Evolutionary conservation across 2,888 invertebrate species (phyloP), one percentile per base, ranked within the genome.

Genomic region (Pristionchus maxplancki): DNA sequence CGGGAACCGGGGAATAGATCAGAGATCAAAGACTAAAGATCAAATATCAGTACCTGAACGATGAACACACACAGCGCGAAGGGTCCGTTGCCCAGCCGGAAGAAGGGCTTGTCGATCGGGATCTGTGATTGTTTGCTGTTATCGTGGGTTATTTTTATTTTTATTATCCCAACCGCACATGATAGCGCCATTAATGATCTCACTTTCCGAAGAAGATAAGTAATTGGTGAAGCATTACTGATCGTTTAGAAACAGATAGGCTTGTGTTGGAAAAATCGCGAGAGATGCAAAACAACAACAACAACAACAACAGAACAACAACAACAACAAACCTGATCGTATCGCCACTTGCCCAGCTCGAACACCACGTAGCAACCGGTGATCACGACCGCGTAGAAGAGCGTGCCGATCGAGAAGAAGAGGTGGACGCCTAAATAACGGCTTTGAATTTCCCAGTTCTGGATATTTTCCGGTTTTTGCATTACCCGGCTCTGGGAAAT

Each of bases 311-410:
- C n/a, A n/a, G n/a, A n/a, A n/a, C n/a, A n/a, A n/a, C n/a, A n/a
- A n/a, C n/a, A n/a, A n/a, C n/a, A n/a, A n/a, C n/a, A n/a, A n/a
- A 92, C 92, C 89, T 93, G 94, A 31, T 91, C 91, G 86, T 91
- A 94, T 87, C 93, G 89, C 94, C 94, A 94, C 90, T 93, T 94
- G 71, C 94, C 94, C n/a, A 94, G 84, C 82, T 94, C 94, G 87
- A 94, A 94, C 0, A 94, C 93, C 50, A 94, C 90, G 81, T 94
- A 94, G 58, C 91, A 91, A 81, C 93, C 93, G 48, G 94, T 94
- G 88, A 94, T 90, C 13, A 93, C 92, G 37, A 94, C 90, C 0
- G 92, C 94, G 88, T 94, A 94, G 89, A 94, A 93, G 15, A 94
- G 89, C 11, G 92, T 91, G 83, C 94, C 94, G 34, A 94, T 88